Evolutionary conservation across 2,888 invertebrate species (phyloP).

Genomic region (Plagodis dolabraria): DNA sequence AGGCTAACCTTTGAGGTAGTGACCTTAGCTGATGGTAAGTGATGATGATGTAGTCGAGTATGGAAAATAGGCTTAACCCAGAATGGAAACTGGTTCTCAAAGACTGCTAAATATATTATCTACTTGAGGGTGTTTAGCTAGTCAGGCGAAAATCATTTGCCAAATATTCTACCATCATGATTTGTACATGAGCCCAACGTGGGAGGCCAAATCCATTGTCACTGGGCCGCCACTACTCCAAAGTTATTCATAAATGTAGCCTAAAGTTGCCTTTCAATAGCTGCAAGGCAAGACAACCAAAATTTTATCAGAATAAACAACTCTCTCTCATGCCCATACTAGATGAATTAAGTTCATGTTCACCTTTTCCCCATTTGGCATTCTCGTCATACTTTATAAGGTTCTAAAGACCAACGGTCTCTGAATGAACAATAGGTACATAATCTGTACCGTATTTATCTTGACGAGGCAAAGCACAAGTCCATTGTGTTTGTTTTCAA

Average conservation of each 20-base stretch:
- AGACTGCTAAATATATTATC: too few species aligned
- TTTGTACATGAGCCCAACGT: too few species aligned
- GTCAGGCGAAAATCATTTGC: too few species aligned
- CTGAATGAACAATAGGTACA: conserved; percentile 48
- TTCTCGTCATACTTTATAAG: conserved; percentile 26
- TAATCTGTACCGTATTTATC: conserved; percentile 39
- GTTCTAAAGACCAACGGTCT: conserved; percentile 18
- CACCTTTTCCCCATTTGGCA: conserved; percentile 25
- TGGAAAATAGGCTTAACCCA: too few species aligned
- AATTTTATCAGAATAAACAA: conserved; percentile 9
- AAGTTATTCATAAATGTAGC: not conserved
- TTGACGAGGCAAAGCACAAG: conserved; percentile 47
- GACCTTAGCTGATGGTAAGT: too few species aligned
- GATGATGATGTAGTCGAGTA: too few species aligned
- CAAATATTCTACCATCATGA: too few species aligned
- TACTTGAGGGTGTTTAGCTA: too few species aligned
- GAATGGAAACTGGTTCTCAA: too few species aligned
- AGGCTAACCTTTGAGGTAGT: too few species aligned
- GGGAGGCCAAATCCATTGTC: too few species aligned
- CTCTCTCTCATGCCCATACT: conserved; percentile 18
- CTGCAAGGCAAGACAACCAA: not conserved
- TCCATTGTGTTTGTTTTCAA: conserved; percentile 54
- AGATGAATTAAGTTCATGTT: conserved; percentile 22
- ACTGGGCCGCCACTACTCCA: not conserved
- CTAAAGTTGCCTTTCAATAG: not conserved